phyloP scores from a whole-genome alignment of 2,888 invertebrate species.

The Leucophenga montana region DNA sequence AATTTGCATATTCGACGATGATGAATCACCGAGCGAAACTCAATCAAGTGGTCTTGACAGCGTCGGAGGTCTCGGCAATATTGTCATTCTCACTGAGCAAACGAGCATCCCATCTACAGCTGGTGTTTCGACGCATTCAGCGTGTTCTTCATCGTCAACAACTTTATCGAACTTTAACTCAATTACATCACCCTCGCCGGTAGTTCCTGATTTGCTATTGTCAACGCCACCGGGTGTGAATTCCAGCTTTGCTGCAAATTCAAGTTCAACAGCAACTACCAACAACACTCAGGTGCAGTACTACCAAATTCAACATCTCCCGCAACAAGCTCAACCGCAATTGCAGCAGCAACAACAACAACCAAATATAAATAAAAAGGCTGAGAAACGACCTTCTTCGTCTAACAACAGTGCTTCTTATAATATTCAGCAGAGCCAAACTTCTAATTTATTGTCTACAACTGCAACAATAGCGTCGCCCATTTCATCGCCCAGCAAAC shows the following conservation, averaged over 20 bases:
- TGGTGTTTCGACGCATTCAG: slow-evolving; percentile 58
- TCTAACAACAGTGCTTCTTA: slow-evolving; percentile 28
- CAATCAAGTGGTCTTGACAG: slow-evolving; percentile 40
- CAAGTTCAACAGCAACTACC: slow-evolving; percentile 33
- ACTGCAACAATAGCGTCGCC: slow-evolving; percentile 43
- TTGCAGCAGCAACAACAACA: slow-evolving; percentile 44
- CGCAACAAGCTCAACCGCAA: slow-evolving; percentile 39
- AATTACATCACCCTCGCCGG: slow-evolving; percentile 72
- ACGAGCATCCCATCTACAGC: background rate
- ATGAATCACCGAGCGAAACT: slow-evolving; percentile 69
- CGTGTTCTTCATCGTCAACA: slow-evolving; percentile 61
- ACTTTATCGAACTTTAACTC: slow-evolving; percentile 71
- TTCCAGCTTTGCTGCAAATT: slow-evolving; percentile 48
- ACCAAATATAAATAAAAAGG: slow-evolving; percentile 27
- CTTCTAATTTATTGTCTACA: slow-evolving; percentile 50
- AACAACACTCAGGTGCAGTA: slow-evolving; percentile 16
- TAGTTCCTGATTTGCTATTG: slow-evolving; percentile 70
- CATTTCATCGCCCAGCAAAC: slow-evolving; percentile 68
- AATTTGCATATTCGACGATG: slow-evolving; percentile 72
- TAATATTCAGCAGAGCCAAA: slow-evolving; percentile 40
- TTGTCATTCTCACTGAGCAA: slow-evolving; percentile 58
- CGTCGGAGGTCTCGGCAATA: slow-evolving; percentile 45
- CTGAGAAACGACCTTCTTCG: slow-evolving; percentile 29
- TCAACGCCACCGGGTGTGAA: slow-evolving; percentile 69
- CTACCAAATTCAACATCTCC: slow-evolving; percentile 44